Evolutionary conservation across 2,797 vertebrate genomes (phyloP).

Genomic region (Triplophysa yarkandensis): DNA sequence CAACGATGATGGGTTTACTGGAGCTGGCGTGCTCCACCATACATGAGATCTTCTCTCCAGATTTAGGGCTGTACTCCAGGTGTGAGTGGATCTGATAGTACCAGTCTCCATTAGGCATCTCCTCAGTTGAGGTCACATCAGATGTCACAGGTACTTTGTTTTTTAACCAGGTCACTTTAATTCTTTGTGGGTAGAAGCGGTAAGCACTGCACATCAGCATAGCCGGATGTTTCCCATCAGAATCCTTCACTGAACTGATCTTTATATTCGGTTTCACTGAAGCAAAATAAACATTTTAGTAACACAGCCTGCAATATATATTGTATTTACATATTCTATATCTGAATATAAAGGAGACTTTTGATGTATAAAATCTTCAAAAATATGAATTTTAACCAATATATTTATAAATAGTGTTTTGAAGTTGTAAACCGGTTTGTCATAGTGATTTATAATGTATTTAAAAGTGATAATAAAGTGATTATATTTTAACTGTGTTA

Average conservation of each 20-base stretch:
- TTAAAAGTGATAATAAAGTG: neutral
- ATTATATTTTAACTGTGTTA: neutral
- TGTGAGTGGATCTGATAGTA: constrained; percentile 65
- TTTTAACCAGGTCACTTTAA: constrained; percentile 61
- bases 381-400: neutral
- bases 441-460: neutral
- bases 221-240: neutral
- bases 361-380: neutral
- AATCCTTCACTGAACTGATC: constrained; percentile 40
- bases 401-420: neutral
- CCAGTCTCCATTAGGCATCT: constrained; percentile 69
- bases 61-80: constrained; percentile 59
- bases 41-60: constrained; percentile 66
- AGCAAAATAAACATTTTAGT: neutral
- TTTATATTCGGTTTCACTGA: constrained; percentile 58
- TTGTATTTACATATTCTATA: neutral
- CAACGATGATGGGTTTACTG: constrained; percentile 10
- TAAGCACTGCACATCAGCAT: constrained; percentile 42
- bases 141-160: constrained; percentile 46
- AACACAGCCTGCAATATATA: neutral
- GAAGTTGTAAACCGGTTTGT: neutral
- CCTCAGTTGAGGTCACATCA: constrained; percentile 11
- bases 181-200: constrained; percentile 14
- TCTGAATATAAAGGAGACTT: neutral
- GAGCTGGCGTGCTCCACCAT: constrained; percentile 60